These are phyloP conservation scores for Phyllotis vaccarum DNA, from an alignment of 2,797 vertebrate species.

Conservation along the genomic window DNA sequence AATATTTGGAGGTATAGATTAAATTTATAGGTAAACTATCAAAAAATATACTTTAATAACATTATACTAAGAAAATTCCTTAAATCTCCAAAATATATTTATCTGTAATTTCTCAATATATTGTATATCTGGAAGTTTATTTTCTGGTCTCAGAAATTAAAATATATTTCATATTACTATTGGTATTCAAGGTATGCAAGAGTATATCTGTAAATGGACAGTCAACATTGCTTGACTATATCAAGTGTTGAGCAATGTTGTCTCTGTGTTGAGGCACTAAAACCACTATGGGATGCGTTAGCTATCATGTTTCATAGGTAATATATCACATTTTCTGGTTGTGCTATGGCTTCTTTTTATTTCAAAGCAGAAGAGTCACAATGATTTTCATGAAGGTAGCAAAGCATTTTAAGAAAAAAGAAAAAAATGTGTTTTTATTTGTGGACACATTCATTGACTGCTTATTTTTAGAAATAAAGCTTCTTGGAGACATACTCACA, in stretches of 20 bases:
- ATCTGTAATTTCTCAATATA: not conserved
- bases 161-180: not conserved
- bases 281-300: not conserved
- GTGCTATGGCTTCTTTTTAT: not conserved
- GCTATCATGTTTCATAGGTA: not conserved
- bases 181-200: not conserved
- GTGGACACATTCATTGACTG: not conserved
- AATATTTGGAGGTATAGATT: not conserved
- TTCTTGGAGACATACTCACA: not conserved
- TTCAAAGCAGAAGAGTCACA: not conserved
- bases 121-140: not conserved
- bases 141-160: not conserved
- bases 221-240: not conserved
- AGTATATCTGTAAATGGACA: too few relatives aligned
- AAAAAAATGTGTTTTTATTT: not conserved
- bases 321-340: not conserved
- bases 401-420: not conserved
- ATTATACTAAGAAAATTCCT: not conserved
- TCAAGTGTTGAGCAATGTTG: not conserved
- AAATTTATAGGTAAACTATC: not conserved
- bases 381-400: not conserved
- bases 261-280: not conserved
- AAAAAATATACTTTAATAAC: slow-evolving; percentile 15
- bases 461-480: not conserved
- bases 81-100: not conserved